Evolutionary conservation across 1,140 invertebrate genomes (phyloP), one percentile per base, ranked within the genome.

Genomic region (Apis florea): DNA sequence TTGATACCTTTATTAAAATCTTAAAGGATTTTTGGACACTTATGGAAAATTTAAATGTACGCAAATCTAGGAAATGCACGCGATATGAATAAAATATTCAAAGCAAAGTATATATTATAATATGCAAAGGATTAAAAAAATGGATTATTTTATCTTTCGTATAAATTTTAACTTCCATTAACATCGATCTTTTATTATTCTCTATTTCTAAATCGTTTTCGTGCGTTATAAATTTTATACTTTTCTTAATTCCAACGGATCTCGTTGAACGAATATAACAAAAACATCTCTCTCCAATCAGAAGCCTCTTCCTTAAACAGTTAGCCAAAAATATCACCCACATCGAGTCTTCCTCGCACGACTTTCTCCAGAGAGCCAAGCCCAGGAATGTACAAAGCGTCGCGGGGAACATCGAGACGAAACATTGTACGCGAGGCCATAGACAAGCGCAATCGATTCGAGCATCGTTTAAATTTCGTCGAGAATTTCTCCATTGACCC

Each of bases 401-500:
- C 17, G 15, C 26, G 9, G 2, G 6, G 26, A 13, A 40, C 2
- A 31, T 8, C 13, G 26, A 63, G 19, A 31, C 26, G 26, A 63
- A 63, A 63, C 61, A 10, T 19, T 26, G 9, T 26, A 15, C 24
- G 15, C 59, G 24, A 24, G 24, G 17, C 6, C 26, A 17, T 31
- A 31, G 31, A 26, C 15, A 26, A 13, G 15, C 24, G 15, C 12
- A 13, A 15, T 54, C 12, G 15, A 15, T 54, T 40, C 31, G 21
- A 40, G 31, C 40, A 53, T 13, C 53, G 21, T 19, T 17, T 26
- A 40, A 58, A n/a, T 17, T 63, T n/a, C 8, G 21, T n/a, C 53
- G 51, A 21, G n/a, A 66, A 53, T 86, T 84, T 64, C 81, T 66
- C 69, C 19, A 19, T 24, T 26, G 59, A 49, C 12, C 21, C 21